Evolutionary conservation across 2,797 vertebrate species (phyloP).

Genomic region (Epinephelus awoara): DNA sequence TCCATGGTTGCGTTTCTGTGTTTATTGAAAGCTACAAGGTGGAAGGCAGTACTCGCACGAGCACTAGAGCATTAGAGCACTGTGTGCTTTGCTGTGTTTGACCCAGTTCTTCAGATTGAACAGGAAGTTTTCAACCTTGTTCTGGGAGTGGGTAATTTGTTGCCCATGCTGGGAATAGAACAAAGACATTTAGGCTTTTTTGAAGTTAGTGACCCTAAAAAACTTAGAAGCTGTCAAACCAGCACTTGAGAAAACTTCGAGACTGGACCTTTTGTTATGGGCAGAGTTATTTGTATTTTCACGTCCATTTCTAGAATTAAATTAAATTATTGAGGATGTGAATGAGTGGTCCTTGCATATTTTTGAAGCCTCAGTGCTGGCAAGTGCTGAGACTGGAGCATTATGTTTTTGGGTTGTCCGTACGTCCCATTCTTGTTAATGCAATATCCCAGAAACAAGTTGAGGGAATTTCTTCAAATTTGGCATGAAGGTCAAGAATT

Average conservation of each 20-base stretch:
- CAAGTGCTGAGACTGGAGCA: too few relatives aligned
- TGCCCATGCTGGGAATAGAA: not conserved
- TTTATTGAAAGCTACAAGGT: not conserved
- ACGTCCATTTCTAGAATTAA: too few relatives aligned
- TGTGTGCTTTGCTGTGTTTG: not conserved
- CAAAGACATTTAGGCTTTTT: not conserved
- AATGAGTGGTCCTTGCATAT: not conserved
- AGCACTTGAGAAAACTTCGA: not conserved
- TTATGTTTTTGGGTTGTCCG: too few relatives aligned
- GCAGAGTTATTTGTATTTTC: not conserved
- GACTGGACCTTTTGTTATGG: not conserved
- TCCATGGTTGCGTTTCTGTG: not conserved
- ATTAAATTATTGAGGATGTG: not conserved
- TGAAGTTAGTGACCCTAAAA: not conserved
- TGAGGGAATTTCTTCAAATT: too few relatives aligned
- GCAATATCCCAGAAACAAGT: too few relatives aligned
- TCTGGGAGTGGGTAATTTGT: not conserved
- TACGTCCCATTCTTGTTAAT: too few relatives aligned
- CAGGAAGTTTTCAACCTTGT: not conserved
- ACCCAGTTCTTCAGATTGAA: slow-evolving; percentile 14
- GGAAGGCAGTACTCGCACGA: not conserved
- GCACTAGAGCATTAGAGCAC: not conserved
- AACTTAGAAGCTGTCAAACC: not conserved
- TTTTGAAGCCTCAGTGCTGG: too few relatives aligned
- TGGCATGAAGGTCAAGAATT: too few relatives aligned